A percentile compares a stretch with the other conserved stretches of the same genome.
Evolutionary conservation across 2,888 invertebrate species (phyloP).

Genomic region (Dicyrtomina minuta): DNA sequence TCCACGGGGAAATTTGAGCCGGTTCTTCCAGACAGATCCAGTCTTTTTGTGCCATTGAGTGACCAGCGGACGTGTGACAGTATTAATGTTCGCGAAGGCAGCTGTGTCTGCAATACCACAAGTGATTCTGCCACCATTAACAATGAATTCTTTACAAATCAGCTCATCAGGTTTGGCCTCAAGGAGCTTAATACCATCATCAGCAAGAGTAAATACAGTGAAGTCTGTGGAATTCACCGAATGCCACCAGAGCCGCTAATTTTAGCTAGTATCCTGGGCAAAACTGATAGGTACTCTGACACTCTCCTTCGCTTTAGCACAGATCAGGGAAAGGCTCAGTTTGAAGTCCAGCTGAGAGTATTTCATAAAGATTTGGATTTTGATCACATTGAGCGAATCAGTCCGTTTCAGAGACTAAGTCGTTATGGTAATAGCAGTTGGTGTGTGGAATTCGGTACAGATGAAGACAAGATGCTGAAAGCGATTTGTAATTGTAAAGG

Average conservation of each 20-base stretch:
- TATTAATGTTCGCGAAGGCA: background rate
- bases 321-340: slow-evolving; percentile 1
- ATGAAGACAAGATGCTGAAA: too few species aligned
- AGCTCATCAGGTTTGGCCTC: background rate
- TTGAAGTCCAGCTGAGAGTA: slow-evolving; percentile 10
- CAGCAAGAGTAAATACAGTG: background rate
- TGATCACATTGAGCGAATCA: background rate
- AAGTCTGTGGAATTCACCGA: background rate
- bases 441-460: too few species aligned
- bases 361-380: too few species aligned
- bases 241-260: too few species aligned
- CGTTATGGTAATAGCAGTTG: slow-evolving; percentile 16
- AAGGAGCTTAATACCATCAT: slow-evolving; percentile 8
- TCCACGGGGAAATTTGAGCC: background rate
- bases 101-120: slow-evolving; percentile 9
- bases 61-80: slow-evolving; percentile 2
- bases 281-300: too few species aligned
- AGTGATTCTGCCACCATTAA: background rate
- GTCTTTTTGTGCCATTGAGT: slow-evolving; percentile 6
- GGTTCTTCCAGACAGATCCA: background rate
- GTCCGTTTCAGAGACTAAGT: slow-evolving; percentile 10
- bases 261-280: too few species aligned
- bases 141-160: background rate
- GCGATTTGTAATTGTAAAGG: too few species aligned
- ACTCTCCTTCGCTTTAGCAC: slow-evolving; percentile 13